Evolutionary conservation across 2,113 vertebrate genomes (phyloP).

Genomic region (Lamprotornis superbus): DNA sequence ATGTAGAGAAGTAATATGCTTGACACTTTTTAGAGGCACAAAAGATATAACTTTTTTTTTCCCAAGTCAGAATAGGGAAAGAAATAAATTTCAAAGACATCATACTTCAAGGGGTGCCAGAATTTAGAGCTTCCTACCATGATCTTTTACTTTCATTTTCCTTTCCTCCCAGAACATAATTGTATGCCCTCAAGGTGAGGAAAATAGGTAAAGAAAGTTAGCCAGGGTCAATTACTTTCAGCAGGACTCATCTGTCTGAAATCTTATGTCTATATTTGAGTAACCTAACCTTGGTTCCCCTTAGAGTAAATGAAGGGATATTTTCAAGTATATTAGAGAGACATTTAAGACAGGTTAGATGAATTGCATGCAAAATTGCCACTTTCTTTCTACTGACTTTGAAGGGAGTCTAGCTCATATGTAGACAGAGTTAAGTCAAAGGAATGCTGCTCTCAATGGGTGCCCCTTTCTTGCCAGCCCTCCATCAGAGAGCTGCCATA

Average conservation of each 20-base stretch:
- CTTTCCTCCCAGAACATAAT: neutral
- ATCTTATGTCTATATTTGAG: neutral
- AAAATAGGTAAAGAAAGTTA: neutral
- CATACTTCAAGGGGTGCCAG: neutral
- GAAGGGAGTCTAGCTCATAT: neutral
- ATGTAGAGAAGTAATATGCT: neutral
- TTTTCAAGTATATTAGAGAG: neutral
- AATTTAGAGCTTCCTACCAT: neutral
- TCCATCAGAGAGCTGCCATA: neutral
- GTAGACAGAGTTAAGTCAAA: neutral
- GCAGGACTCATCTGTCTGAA: neutral
- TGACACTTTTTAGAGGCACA: neutral
- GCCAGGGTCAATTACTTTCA: neutral
- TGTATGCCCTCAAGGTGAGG: neutral
- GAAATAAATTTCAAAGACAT: neutral
- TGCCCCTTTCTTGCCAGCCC: neutral
- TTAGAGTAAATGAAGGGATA: neutral
- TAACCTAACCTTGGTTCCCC: neutral
- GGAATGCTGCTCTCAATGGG: neutral
- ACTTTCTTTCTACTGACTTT: neutral
- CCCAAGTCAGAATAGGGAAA: neutral
- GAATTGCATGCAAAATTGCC: neutral
- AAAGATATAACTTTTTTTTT: accelerated
- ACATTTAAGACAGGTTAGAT: neutral
- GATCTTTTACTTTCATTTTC: neutral